Percentiles rank a stretch among this genome's conserved stretches.
These are phyloP conservation scores for Colletes latitarsis DNA, from an alignment of 1,140 invertebrate species.

Conservation along the genomic window DNA sequence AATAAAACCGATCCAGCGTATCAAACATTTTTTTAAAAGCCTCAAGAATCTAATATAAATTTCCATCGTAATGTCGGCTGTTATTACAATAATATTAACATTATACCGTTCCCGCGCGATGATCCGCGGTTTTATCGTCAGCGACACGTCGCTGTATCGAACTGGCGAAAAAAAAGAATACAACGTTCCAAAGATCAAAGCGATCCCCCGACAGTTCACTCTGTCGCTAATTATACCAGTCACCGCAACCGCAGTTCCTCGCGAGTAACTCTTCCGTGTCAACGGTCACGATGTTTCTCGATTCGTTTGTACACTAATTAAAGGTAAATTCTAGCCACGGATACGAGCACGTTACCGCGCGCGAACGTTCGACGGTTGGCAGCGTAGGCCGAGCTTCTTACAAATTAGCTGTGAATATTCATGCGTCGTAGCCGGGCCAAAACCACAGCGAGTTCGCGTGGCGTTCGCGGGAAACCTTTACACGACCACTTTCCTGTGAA, in stretches of 20 bases:
- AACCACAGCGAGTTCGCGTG: conserved; percentile 39
- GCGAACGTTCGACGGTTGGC: conserved; percentile 28
- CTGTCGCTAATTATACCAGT: conserved; percentile 32
- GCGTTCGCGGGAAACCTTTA: conserved; percentile 48
- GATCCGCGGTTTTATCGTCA: not conserved
- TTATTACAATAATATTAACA: no score
- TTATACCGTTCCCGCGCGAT: not conserved
- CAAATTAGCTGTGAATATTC: conserved; percentile 80
- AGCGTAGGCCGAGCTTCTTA: conserved; percentile 77
- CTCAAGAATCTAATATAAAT: no score
- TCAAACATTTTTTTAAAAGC: no score
- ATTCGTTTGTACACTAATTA: conserved; percentile 78
- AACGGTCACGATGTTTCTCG: conserved; percentile 69
- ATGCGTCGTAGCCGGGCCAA: conserved; percentile 57
- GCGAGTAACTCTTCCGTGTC: conserved; percentile 1
- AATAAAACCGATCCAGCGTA: no score
- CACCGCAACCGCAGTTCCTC: conserved; percentile 12
- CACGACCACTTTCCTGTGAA: conserved; percentile 23
- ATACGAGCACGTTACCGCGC: conserved; percentile 57
- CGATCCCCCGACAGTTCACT: conserved; percentile 8
- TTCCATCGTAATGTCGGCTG: no score
- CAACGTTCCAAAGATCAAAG: conserved; percentile 38
- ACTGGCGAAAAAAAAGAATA: not conserved
- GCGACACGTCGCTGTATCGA: not conserved
- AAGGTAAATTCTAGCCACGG: conserved; percentile 76